Percentiles rank a stretch among this genome's conserved stretches.
These are phyloP conservation scores for Galagoides demidoff DNA, from an alignment of 2,797 vertebrate species.

Conservation along the genomic window DNA sequence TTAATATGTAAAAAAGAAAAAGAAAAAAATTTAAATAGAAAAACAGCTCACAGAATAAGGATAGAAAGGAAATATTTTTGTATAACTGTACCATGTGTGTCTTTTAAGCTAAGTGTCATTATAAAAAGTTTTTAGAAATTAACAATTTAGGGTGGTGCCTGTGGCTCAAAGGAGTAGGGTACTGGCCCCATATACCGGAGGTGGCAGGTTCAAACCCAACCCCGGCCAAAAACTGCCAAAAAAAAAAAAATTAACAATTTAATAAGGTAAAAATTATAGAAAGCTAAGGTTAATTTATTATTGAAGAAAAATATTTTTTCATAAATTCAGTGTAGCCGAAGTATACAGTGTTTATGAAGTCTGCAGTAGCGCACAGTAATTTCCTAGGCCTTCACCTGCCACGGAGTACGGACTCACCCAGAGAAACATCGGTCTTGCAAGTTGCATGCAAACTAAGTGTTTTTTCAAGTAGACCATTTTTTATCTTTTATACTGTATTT, in stretches of 20 bases:
- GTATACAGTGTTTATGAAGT: background rate
- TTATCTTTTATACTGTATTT: background rate
- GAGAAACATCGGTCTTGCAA: background rate
- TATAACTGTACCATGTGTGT: no score
- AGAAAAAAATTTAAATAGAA: background rate
- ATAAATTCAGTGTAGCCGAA: background rate
- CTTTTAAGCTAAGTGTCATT: no score
- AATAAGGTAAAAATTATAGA: background rate
- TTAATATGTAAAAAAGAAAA: background rate
- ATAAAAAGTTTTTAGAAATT: no score
- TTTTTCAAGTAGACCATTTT: background rate
- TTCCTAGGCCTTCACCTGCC: background rate
- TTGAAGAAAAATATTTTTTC: background rate
- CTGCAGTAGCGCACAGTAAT: background rate
- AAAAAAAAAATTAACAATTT: no score
- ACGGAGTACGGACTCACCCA: background rate
- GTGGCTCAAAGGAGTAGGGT: no score
- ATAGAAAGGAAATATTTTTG: no score
- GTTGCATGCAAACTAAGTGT: background rate
- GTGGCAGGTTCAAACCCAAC: no score
- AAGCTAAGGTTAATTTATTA: background rate
- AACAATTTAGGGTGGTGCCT: no score
- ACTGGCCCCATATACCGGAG: no score
- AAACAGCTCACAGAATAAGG: background rate
- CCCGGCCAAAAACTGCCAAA: no score